These are phyloP conservation scores for Lagocephalus sceleratus DNA, from an alignment of 2,797 vertebrate species.

Conservation along the genomic window DNA sequence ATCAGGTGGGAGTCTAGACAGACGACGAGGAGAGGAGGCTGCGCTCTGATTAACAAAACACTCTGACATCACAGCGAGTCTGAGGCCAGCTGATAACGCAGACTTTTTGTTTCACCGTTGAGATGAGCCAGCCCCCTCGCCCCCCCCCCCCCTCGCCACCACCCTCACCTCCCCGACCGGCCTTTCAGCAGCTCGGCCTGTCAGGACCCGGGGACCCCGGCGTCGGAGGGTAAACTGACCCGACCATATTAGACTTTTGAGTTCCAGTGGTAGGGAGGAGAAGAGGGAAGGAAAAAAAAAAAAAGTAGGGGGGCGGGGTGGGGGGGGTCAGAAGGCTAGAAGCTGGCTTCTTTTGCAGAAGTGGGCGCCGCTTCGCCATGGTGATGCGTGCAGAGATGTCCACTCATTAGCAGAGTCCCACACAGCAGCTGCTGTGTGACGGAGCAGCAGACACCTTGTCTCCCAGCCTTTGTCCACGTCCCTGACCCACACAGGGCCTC, in stretches of 20 bases:
- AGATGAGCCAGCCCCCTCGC: constrained; percentile 50
- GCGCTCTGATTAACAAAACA: constrained; percentile 64
- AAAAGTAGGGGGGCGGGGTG: too few species aligned
- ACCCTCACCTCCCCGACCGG: constrained; percentile 45
- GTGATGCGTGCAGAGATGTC: constrained; percentile 66
- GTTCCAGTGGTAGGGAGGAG: too few species aligned
- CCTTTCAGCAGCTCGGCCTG: constrained; percentile 69
- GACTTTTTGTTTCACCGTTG: constrained; percentile 65
- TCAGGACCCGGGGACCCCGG: too few species aligned
- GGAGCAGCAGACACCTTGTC: constrained; percentile 61
- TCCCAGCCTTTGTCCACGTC: constrained; percentile 64
- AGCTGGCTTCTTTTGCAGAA: neutral
- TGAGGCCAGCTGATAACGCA: constrained; percentile 63
- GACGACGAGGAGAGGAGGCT: constrained; percentile 49
- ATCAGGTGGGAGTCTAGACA: constrained; percentile 62
- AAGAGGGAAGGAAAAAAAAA: too few species aligned
- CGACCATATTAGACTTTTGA: neutral
- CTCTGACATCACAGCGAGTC: constrained; percentile 57
- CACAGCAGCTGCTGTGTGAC: constrained; percentile 75
- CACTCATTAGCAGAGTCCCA: constrained; percentile 74
- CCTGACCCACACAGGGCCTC: constrained; percentile 56
- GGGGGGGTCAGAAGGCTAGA: neutral
- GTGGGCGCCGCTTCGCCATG: constrained; percentile 27
- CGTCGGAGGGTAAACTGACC: constrained; percentile 31
- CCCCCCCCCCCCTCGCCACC: constrained; percentile 39